These are phyloP conservation scores for Dendronephthya gigantea DNA, from an alignment of 64 coral and sea anemone species.

Conservation along the genomic window DNA sequence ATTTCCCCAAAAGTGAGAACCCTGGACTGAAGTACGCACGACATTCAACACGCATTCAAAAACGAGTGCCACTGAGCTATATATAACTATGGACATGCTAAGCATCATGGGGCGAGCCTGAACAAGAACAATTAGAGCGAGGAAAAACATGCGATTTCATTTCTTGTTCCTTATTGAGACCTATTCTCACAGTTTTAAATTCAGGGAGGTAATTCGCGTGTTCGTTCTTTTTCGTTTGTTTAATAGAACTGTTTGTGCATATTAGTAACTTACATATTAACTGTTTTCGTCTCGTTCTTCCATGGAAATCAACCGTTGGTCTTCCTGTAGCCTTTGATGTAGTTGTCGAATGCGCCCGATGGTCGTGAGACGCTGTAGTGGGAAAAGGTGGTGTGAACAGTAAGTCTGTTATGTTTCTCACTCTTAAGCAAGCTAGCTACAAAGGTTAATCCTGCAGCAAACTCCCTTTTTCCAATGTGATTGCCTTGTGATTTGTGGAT, in stretches of 20 bases:
- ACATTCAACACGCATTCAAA: too few relatives aligned
- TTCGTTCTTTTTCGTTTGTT: background rate
- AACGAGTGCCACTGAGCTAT: too few relatives aligned
- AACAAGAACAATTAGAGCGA: too few relatives aligned
- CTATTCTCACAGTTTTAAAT: too few relatives aligned
- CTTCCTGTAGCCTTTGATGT: background rate
- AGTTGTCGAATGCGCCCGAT: background rate
- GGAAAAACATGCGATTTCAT: background rate
- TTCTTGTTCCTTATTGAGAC: too few relatives aligned
- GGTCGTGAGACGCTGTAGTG: background rate
- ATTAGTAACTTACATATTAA: too few relatives aligned
- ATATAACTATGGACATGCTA: too few relatives aligned
- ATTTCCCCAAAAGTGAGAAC: too few relatives aligned
- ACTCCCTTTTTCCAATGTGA: background rate
- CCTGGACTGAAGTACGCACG: too few relatives aligned
- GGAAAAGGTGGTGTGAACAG: conserved; percentile 12
- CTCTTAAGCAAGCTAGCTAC: background rate
- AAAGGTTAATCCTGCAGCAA: background rate
- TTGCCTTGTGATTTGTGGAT: conserved; percentile 15
- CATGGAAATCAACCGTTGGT: background rate
- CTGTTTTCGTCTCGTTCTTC: background rate
- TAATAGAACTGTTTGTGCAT: too few relatives aligned
- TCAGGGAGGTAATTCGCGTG: background rate
- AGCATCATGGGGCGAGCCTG: too few relatives aligned
- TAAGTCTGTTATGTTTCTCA: background rate